phyloP scores from a whole-genome alignment of 2,797 vertebrate genomes.

The Pangasius djambal region DNA sequence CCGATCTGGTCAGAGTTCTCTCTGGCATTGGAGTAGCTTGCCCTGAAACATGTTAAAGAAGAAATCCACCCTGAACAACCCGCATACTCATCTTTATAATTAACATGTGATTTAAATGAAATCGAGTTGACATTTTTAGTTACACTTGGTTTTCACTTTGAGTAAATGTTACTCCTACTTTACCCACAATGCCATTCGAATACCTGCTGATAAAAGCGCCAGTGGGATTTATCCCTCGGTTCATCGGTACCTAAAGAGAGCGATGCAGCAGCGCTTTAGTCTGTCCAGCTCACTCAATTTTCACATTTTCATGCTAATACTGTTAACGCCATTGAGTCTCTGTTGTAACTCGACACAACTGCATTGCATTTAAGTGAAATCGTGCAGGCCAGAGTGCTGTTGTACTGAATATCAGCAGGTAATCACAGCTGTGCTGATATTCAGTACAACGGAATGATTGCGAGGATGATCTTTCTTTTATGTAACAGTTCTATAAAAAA shows the following conservation, averaged over 20 bases:
- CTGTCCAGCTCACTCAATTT: background rate
- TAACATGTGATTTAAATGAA: background rate
- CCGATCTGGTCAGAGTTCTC: background rate
- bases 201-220: background rate
- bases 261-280: background rate
- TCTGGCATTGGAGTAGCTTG: background rate
- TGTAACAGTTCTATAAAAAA: background rate
- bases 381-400: background rate
- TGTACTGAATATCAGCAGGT: background rate
- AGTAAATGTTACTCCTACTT: background rate
- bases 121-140: too few relatives aligned
- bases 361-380: background rate
- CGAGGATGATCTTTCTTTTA: background rate
- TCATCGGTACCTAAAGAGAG: background rate
- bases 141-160: background rate
- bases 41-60: background rate
- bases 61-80: background rate
- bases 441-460: background rate
- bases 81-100: background rate
- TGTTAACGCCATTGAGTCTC: too few relatives aligned
- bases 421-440: background rate
- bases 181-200: background rate
- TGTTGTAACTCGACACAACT: background rate
- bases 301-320: too few relatives aligned
- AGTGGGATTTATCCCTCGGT: background rate